Conservation (phyloP, 2,797 vertebrate genomes). For the Chlorospingus semifuscus region DNA sequence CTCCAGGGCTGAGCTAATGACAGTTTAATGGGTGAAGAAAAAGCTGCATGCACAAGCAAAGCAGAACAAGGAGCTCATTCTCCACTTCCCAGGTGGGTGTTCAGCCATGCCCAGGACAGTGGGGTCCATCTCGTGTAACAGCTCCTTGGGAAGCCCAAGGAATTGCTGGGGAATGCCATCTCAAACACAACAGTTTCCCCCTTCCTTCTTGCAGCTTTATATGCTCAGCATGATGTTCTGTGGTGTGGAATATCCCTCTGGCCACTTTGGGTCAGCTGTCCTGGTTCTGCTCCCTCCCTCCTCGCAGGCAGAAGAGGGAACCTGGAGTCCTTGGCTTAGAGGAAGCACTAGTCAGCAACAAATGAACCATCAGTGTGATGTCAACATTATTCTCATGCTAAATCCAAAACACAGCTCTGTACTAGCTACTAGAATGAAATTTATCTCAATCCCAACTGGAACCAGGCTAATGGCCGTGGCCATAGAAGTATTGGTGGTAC, state of each 20-base stretch:
- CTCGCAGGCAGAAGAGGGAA: background rate
- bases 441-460: background rate
- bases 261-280: background rate
- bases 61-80: background rate
- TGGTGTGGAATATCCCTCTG: background rate
- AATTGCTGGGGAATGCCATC: background rate
- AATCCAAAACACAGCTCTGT: background rate
- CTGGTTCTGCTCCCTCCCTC: background rate
- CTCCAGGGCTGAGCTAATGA: background rate
- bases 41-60: background rate
- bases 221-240: background rate
- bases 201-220: background rate
- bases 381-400: background rate
- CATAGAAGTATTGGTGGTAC: background rate
- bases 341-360: no score
- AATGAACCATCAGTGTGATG: background rate
- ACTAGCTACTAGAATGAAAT: background rate
- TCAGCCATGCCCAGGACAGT: background rate
- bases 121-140: fast-evolving
- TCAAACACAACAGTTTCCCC: background rate
- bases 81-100: background rate
- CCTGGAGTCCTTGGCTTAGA: background rate
- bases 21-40: background rate
- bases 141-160: background rate
- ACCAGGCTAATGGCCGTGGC: background rate